These are phyloP conservation scores for Pheosia gnoma DNA, from an alignment of 2,888 invertebrate species.

Conservation along the genomic window DNA sequence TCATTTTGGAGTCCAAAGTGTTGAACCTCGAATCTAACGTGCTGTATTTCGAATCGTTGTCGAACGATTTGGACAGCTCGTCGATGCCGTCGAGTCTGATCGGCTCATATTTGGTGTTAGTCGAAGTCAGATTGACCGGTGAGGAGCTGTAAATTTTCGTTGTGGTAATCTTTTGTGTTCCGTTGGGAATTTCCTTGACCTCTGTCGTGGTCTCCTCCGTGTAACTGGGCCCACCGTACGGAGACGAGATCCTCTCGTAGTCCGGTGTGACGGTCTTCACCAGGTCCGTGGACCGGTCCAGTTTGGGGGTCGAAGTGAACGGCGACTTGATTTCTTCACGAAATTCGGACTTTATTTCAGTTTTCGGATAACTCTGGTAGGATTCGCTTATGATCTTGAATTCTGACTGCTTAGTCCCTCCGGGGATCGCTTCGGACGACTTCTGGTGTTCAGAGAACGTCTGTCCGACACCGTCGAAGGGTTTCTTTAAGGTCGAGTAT, in stretches of 20 bases:
- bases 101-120: conserved; percentile 78
- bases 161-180: conserved; percentile 82
- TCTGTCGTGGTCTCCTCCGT: conserved; percentile 81
- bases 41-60: conserved; percentile 79
- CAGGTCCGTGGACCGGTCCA: conserved; percentile 64
- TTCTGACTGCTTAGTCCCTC: conserved; percentile 74
- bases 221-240: conserved; percentile 76
- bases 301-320: conserved; percentile 73
- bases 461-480: conserved; percentile 72
- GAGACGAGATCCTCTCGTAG: conserved; percentile 72
- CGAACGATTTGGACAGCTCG: conserved; percentile 79
- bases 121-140: conserved; percentile 78
- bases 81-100: conserved; percentile 78
- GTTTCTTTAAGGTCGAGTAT: conserved; percentile 71
- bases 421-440: conserved; percentile 73
- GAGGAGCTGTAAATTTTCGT: conserved; percentile 84
- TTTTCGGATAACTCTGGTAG: conserved; percentile 71
- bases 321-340: conserved; percentile 71
- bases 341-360: conserved; percentile 65
- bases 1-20: conserved; percentile 74
- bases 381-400: conserved; percentile 72
- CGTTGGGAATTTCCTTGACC: conserved; percentile 82
- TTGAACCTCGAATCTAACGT: conserved; percentile 76
- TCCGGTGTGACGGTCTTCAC: conserved; percentile 73
- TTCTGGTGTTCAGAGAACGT: conserved; percentile 74